Conservation (phyloP, 2,113 vertebrate genomes). For the Hipposideros armiger region DNA sequence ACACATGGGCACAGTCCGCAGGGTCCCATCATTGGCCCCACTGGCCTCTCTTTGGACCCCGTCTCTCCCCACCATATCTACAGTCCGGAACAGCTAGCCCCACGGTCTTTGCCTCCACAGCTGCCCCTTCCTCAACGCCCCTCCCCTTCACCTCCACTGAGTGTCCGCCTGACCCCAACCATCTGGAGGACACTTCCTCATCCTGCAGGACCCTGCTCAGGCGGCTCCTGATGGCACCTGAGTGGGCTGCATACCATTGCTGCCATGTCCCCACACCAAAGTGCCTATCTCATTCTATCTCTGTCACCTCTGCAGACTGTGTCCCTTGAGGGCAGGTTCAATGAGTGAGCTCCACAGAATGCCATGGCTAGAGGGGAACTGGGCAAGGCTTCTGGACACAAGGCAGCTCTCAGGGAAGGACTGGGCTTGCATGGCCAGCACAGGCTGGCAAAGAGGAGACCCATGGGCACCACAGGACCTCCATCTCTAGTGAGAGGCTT, state of each 20-base stretch:
- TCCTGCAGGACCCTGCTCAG: not conserved
- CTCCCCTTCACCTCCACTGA: not conserved
- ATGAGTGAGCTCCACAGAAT: not conserved
- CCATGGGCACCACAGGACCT: not conserved
- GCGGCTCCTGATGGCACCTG: not conserved
- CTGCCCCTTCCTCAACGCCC: too few relatives aligned
- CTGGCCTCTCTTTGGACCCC: not conserved
- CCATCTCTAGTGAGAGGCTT: not conserved
- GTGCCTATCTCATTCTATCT: not conserved
- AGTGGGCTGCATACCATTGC: not conserved
- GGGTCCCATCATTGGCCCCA: not conserved
- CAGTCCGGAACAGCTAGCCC: not conserved
- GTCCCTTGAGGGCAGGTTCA: not conserved
- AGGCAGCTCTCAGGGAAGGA: not conserved
- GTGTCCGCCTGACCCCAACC: not conserved
- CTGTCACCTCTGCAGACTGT: not conserved
- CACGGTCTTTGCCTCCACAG: not conserved
- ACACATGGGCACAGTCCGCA: not conserved
- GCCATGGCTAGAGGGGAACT: not conserved
- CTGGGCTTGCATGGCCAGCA: not conserved
- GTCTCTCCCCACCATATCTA: not conserved
- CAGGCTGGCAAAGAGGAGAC: not conserved
- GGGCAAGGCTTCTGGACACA: not conserved
- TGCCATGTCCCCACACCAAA: fast-evolving
- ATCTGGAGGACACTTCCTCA: not conserved